A percentile compares a stretch with the other conserved stretches of the same genome.
phyloP scores from a whole-genome alignment of 2,797 vertebrate genomes.

The Peromyscus aztecus region DNA sequence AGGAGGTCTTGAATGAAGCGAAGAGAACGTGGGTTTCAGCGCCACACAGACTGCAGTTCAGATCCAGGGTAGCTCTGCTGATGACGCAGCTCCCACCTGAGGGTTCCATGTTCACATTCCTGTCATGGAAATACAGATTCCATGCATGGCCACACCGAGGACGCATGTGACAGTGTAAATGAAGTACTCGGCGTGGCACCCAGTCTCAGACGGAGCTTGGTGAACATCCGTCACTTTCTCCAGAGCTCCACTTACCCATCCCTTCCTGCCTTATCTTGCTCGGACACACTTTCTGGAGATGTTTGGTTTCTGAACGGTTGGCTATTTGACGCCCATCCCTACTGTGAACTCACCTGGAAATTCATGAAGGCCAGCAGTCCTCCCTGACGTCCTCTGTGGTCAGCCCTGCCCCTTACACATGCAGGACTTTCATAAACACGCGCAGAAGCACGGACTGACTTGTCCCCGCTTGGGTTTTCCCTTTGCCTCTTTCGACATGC shows the following conservation, averaged over 20 bases:
- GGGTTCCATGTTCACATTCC: background rate
- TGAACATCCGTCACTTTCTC: background rate
- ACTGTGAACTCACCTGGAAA: background rate
- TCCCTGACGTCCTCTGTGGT: background rate
- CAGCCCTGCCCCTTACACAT: background rate
- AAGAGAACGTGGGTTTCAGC: background rate
- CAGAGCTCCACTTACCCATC: background rate
- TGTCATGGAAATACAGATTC: background rate
- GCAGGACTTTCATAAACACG: background rate
- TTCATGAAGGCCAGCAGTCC: background rate
- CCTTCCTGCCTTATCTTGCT: background rate
- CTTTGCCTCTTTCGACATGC: too few relatives aligned
- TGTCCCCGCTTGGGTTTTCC: background rate
- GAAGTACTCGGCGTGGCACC: background rate
- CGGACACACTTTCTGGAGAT: background rate
- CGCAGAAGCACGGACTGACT: fast-evolving
- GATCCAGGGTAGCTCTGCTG: background rate
- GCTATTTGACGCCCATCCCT: background rate
- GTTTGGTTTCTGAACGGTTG: background rate
- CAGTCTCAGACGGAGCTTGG: background rate
- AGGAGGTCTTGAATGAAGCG: background rate
- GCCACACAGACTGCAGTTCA: background rate
- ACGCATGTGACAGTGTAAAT: background rate
- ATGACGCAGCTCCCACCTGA: background rate
- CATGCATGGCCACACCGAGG: background rate